Conservation (phyloP, 2,888 invertebrate genomes). For the Lasioglossum figueresi region DNA sequence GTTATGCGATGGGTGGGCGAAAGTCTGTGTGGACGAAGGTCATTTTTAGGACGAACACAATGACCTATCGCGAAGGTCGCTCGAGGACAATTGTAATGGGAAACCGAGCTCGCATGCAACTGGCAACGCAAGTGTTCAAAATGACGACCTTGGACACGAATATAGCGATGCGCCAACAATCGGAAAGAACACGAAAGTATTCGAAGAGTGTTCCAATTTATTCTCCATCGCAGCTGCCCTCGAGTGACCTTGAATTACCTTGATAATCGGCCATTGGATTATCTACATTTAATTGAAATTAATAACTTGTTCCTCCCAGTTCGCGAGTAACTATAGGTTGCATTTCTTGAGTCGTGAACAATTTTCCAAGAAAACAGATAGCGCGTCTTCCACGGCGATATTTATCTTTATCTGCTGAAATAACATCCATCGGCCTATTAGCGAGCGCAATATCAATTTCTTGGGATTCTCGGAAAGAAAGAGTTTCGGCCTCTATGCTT, state of each 20-base stretch:
- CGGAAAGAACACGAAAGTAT: background rate
- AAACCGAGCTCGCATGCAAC: too few relatives aligned
- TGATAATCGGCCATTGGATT: background rate
- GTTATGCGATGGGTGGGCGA: too few relatives aligned
- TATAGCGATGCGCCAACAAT: background rate
- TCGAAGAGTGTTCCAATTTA: background rate
- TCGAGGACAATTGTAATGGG: too few relatives aligned
- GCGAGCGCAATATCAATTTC: conserved; percentile 9
- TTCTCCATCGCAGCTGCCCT: too few relatives aligned
- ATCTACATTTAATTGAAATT: background rate
- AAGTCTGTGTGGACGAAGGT: too few relatives aligned
- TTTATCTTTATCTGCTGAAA: background rate
- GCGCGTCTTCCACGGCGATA: background rate
- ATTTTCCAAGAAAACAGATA: background rate
- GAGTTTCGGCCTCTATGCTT: background rate
- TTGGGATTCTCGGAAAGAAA: background rate
- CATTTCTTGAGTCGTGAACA: background rate
- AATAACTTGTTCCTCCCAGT: background rate
- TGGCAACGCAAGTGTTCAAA: too few relatives aligned
- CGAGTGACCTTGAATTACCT: background rate
- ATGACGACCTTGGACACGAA: background rate
- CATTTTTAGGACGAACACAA: too few relatives aligned
- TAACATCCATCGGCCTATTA: conserved; percentile 23
- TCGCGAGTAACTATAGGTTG: background rate
- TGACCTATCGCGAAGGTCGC: too few relatives aligned